Base-by-base conservation (phyloP, 2,113 vertebrate species). In the Oceanites oceanicus region DNA sequence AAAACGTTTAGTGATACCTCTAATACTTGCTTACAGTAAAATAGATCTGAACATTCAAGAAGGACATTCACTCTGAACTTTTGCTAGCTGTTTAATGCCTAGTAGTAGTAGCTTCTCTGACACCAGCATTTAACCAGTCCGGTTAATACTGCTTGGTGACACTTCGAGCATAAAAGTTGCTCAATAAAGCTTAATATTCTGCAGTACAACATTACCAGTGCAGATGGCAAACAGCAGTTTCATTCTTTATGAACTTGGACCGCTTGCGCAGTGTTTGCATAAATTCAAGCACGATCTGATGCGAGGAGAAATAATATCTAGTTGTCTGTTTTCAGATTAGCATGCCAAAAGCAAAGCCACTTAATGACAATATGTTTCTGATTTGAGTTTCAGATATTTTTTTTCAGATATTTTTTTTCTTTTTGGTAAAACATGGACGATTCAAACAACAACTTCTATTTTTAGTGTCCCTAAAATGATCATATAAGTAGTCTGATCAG, bases 161-260 rank as follows among this genome's bases (percentile, higher is more conserved):
- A 65, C 25, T 62, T 63, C 32, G 30, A 92, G 34, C 38, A 36
- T 81, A 53, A 75, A 86, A 78, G 59, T 25, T 38, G 44, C 76
- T 72, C 81, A 68, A 68, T 75, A 85, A 91, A 89, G 58, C 56
- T 61, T 53, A 12, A n/a, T 58, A 47, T 70, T 92, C 34, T 91
- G 77, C 56, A 23, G 13, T 50, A 8, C 61, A 80, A 11, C 49
- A 42, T 47, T 63, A 36, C n/a, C 49, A 87, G 49, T 78, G 79
- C 76, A 85, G 92, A 89, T 86, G 49, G 68, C 79, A 91, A 93
- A 85, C 49, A 87, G 66, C 80, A 92, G 77, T 88, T 94, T 87
- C 45, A 10, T 85, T 94, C 81, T 87, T 81, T 79, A 61, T 84
- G 68, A 87, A 78, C 65, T 3, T 91, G 76, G 65, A 74, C 38